Evolutionary conservation across 2,888 invertebrate genomes (phyloP).

Genomic region (Chymomyza amoena): DNA sequence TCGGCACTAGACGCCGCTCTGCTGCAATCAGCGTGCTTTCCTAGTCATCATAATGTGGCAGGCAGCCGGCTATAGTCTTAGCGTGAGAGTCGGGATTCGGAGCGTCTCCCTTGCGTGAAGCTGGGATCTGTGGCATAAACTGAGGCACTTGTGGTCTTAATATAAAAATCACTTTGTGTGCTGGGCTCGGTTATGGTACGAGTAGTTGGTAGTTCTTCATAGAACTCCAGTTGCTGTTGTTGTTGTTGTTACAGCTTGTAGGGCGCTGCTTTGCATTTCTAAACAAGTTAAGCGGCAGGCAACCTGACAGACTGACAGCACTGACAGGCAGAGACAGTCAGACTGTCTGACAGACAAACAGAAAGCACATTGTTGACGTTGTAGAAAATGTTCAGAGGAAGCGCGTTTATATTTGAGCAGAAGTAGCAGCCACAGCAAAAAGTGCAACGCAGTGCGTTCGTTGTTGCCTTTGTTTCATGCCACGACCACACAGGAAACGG

Average conservation of each 20-base stretch:
- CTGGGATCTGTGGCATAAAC: not conserved
- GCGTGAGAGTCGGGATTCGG: not conserved
- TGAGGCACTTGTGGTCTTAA: conserved; percentile 67
- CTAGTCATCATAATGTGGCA: conserved; percentile 57
- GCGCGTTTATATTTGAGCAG: not conserved
- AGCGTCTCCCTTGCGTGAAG: not conserved
- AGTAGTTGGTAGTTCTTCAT: not conserved
- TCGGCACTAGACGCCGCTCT: conserved; percentile 29
- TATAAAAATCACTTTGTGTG: conserved; percentile 73
- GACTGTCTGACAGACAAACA: conserved; percentile 5
- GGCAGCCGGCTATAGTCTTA: not conserved
- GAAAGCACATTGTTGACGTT: conserved; percentile 59
- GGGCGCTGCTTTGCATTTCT: conserved; percentile 69
- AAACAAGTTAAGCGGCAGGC: conserved; percentile 44
- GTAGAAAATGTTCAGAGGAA: conserved; percentile 37
- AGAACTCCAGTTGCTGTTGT: conserved; percentile 20
- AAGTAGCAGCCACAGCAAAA: conserved; percentile 28
- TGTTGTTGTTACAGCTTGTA: not conserved
- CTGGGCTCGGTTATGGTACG: conserved; percentile 10
- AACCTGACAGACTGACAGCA: conserved; percentile 11
- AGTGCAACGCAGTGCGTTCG: conserved; percentile 32
- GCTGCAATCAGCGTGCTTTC: conserved; percentile 64
- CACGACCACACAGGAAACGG: conserved; percentile 56
- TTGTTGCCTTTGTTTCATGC: conserved; percentile 42
- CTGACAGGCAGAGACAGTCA: conserved; percentile 7